Conservation (phyloP, 1,140 invertebrate species). For the Elymnias hypermnestra region DNA sequence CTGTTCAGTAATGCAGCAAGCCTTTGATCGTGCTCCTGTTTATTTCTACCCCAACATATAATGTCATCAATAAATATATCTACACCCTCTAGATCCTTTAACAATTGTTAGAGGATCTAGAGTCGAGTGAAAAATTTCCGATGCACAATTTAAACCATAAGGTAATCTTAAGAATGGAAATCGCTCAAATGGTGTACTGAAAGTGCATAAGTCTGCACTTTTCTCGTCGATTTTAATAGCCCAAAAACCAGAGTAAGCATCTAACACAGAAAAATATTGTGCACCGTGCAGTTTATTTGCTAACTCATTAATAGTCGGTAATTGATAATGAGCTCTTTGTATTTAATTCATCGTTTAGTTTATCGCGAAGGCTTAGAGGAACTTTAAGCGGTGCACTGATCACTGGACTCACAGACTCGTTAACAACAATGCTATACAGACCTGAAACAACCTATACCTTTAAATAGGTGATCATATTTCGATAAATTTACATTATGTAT, state of each 20-base stretch:
- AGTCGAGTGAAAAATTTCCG: constrained; percentile 25
- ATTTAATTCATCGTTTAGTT: constrained; percentile 18
- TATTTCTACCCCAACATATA: constrained; percentile 5
- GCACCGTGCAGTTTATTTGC: constrained; percentile 4
- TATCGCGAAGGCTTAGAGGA: constrained; percentile 19
- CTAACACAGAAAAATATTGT: constrained; percentile 12
- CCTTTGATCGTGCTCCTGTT: constrained; percentile 13
- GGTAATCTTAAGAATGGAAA: constrained; percentile 20
- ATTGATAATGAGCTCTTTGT: constrained; percentile 2
- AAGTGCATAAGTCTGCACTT: constrained; percentile 11
- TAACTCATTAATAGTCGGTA: constrained; percentile 15
- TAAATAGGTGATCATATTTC: constrained; percentile 24
- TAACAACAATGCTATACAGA: constrained; percentile 24
- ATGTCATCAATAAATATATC: constrained; percentile 18
- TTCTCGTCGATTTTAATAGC: constrained; percentile 2
- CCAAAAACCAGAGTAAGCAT: constrained; percentile 14
- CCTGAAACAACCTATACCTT: constrained; percentile 26
- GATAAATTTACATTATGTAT: constrained; percentile 9
- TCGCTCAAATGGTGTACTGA: constrained; percentile 5
- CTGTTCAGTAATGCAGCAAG: constrained; percentile 10
- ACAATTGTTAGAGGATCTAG: constrained; percentile 9
- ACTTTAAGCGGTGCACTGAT: constrained; percentile 22
- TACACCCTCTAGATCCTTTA: constrained; percentile 16
- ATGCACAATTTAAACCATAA: constrained; percentile 21
- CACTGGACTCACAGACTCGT: constrained; percentile 17